Percentiles rank a stretch among this genome's conserved stretches.
Evolutionary conservation across 2,113 vertebrate genomes (phyloP).

Genomic region (Ceyx margarethae): DNA sequence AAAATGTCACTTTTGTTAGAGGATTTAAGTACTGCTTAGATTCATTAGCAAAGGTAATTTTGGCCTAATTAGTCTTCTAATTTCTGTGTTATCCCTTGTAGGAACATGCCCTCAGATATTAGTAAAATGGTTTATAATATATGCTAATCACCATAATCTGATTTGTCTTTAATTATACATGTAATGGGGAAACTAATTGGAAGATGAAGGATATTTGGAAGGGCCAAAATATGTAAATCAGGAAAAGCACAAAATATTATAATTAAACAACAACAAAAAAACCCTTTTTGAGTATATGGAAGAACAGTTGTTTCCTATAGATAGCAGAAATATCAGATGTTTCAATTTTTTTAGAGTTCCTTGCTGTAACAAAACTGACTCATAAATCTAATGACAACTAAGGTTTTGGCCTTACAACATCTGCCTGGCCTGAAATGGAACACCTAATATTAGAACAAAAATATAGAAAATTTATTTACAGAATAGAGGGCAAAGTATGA

Average conservation of each 20-base stretch:
- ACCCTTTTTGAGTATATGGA: background rate
- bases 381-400: background rate
- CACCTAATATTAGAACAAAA: background rate
- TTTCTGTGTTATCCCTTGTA: slow-evolving; percentile 69
- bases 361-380: background rate
- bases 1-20: slow-evolving; percentile 36
- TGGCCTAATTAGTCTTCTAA: slow-evolving; percentile 69
- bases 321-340: background rate
- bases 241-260: background rate
- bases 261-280: background rate
- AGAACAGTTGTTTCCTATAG: background rate
- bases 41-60: slow-evolving; percentile 75
- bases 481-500: background rate
- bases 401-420: background rate
- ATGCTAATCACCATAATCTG: slow-evolving; percentile 74
- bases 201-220: slow-evolving; percentile 47
- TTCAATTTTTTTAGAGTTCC: background rate
- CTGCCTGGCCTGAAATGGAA: background rate
- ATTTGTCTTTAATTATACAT: slow-evolving; percentile 72
- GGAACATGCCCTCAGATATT: slow-evolving; percentile 70
- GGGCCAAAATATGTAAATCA: slow-evolving; percentile 29
- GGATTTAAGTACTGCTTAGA: slow-evolving; percentile 56
- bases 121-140: slow-evolving; percentile 70
- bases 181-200: slow-evolving; percentile 62
- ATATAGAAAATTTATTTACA: background rate